phyloP scores from a whole-genome alignment of 2,888 invertebrate genomes.

The Lasioglossum oenotherae region DNA sequence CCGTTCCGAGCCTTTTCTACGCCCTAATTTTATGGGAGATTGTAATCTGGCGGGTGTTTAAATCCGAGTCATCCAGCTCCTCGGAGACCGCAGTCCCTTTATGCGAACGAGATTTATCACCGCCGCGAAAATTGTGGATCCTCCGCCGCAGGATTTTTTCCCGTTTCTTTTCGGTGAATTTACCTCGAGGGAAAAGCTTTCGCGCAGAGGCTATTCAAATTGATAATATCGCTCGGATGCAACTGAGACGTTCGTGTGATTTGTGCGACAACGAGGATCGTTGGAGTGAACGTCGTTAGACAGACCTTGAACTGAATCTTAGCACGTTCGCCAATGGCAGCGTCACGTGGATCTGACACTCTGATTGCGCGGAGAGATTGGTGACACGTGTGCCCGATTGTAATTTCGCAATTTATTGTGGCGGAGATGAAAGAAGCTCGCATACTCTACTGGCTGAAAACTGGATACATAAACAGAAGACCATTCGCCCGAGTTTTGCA shows the following conservation, averaged over 20 bases:
- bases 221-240: not conserved
- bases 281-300: not conserved
- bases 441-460: not conserved
- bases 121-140: not conserved
- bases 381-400: not conserved
- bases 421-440: not conserved
- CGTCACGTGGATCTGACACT: not conserved
- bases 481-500: too few relatives aligned
- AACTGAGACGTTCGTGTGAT: not conserved
- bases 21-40: slow-evolving; percentile 42
- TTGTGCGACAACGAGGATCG: not conserved
- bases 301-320: not conserved
- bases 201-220: not conserved
- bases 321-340: not conserved
- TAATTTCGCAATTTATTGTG: not conserved
- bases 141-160: too few relatives aligned
- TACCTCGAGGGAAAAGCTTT: not conserved
- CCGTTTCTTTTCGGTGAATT: not conserved
- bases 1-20: slow-evolving; percentile 9
- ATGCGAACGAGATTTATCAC: slow-evolving; percentile 14
- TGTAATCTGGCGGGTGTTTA: slow-evolving; percentile 23
- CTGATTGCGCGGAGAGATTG: not conserved
- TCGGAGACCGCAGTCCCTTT: not conserved
- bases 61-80: slow-evolving; percentile 35
- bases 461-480: not conserved